Conservation (phyloP, 2,888 invertebrate species). For the Norana najaformis region DNA sequence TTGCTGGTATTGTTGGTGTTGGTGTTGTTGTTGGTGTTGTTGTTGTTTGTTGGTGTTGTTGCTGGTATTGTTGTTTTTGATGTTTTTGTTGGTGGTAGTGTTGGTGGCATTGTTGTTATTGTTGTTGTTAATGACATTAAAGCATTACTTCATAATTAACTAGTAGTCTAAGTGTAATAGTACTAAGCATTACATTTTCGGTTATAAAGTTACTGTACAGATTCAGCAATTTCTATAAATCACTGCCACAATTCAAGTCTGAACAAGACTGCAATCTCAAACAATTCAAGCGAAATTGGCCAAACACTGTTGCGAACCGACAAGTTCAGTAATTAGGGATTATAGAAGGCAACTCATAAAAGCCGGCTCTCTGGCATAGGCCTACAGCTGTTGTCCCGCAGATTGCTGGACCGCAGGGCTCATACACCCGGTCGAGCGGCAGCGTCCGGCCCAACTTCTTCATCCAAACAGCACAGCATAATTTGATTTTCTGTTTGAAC, state of each 20-base stretch:
- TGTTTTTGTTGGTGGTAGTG: no score
- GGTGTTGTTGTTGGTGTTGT: no score
- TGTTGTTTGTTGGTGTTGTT: no score
- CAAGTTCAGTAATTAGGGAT: neutral
- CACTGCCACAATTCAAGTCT: neutral
- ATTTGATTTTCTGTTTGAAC: slow-evolving; percentile 27
- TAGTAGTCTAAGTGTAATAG: no score
- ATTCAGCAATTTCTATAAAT: neutral
- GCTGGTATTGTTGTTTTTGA: no score
- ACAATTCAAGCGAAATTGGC: neutral
- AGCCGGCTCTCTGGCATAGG: neutral
- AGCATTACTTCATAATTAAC: no score
- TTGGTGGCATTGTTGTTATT: no score
- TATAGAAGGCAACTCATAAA: neutral
- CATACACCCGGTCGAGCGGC: neutral
- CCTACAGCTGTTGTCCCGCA: neutral
- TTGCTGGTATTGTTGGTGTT: no score
- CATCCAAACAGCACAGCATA: neutral
- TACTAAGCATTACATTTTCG: neutral
- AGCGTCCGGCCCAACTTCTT: neutral
- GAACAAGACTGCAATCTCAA: neutral
- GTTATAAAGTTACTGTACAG: neutral
- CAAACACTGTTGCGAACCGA: neutral
- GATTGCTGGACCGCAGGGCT: neutral
- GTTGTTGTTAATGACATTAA: no score